Percentiles rank a stretch among this genome's conserved stretches.
These are phyloP conservation scores for Chrysomallon squamiferum DNA, from an alignment of 1,140 invertebrate species.

Conservation along the genomic window DNA sequence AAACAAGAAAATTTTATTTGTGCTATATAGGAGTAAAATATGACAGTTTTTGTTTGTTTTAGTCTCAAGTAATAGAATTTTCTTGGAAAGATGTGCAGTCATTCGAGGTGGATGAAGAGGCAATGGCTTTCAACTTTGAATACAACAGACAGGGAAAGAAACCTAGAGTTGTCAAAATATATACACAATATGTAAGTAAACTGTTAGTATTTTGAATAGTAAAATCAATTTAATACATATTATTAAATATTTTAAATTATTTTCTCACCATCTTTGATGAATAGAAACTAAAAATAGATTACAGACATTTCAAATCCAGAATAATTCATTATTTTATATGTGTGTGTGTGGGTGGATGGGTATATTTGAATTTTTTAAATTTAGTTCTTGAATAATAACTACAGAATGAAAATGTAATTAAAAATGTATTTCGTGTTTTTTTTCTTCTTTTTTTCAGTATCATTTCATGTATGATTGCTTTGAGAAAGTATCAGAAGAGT, in stretches of 20 bases:
- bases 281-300: not conserved
- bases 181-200: slow-evolving; percentile 88
- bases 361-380: too few species aligned
- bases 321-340: too few species aligned
- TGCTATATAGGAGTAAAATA: too few species aligned
- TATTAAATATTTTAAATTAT: not conserved
- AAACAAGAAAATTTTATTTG: too few species aligned
- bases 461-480: slow-evolving; percentile 93
- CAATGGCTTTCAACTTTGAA: slow-evolving; percentile 87
- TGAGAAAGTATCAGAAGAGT: slow-evolving; percentile 89
- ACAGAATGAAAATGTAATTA: too few species aligned
- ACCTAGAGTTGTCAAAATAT: slow-evolving; percentile 86
- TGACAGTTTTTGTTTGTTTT: too few species aligned
- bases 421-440: too few species aligned
- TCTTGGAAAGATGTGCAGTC: slow-evolving; percentile 80
- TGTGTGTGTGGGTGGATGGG: too few species aligned
- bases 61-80: slow-evolving; percentile 83
- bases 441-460: slow-evolving; percentile 72
- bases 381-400: too few species aligned
- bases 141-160: slow-evolving; percentile 84
- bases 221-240: too few species aligned
- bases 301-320: not conserved
- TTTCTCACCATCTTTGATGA: not conserved
- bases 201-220: too few species aligned
- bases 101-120: slow-evolving; percentile 90